Evolutionary conservation across 2,113 vertebrate species (phyloP), one percentile per base, ranked within the genome.

Genomic region (Eira barbara): DNA sequence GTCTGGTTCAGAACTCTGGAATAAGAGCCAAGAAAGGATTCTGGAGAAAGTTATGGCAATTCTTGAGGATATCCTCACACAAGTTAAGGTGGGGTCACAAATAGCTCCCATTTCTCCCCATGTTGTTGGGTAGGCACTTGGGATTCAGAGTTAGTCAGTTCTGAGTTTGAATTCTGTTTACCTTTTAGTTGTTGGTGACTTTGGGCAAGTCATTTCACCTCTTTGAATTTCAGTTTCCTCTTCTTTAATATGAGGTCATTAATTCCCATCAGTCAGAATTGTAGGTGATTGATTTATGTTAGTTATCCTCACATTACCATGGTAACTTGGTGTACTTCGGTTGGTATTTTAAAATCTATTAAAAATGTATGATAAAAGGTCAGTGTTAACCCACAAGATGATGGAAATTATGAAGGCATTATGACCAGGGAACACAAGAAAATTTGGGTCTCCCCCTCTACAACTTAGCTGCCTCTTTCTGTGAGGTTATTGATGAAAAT

Each of bases 121-220:
- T 21, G 11, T 7, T 49, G 18, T 96, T 88, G 65, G 7, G 0
- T 52, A 71, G 55, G 63, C 63, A 67, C 20, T 79, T 74, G 55
- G 23, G 78, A 88, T 34, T 95, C 80, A 74, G 29, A 65, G 25
- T 89, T 74, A 89, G n/a, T 80, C 25, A 79, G 12, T 47, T 87
- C 59, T 88, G 65, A 94, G 36, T 76, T 76, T 76, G 88, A 91
- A 73, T 76, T 87, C 36, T 96, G 25, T 76, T 94, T 91, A 65
- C 15, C 4, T 15, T 29, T 87, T 73, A 81, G 10, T 13, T 47
- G 3, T 34, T 87, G 25, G 9, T 82, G 45, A 74, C 18, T 91
- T 86, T 74, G 45, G 55, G 4, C 34, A 89, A 73, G 47, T 52
- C 17, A 15, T 13, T 80, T 87, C 4, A 67, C 55, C 31, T 47